phyloP scores from a whole-genome alignment of 2,888 invertebrate species.

The Patella pellucida region DNA sequence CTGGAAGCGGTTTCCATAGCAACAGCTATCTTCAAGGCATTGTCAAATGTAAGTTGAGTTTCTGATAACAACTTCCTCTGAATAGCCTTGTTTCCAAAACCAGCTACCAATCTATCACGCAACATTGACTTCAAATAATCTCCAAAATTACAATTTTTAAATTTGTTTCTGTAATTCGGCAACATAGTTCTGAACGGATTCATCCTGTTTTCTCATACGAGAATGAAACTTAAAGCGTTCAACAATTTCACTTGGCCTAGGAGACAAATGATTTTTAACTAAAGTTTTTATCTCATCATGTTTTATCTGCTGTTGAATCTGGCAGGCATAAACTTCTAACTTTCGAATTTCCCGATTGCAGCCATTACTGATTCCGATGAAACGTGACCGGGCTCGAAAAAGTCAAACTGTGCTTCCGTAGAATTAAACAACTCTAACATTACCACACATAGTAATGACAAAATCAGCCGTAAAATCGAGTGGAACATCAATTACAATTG shows the following conservation, averaged over 20 bases:
- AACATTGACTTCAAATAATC: neutral
- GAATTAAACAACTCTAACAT: no score
- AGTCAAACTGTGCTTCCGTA: no score
- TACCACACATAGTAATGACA: no score
- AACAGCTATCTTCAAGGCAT: no score
- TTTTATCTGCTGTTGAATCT: no score
- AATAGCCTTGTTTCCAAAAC: neutral
- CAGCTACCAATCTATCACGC: neutral
- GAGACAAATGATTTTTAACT: neutral
- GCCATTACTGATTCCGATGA: no score
- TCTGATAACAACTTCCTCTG: neutral
- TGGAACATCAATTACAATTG: no score
- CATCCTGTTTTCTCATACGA: neutral
- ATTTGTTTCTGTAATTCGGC: neutral
- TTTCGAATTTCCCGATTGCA: no score
- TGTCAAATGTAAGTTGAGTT: neutral
- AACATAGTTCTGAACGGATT: constrained; percentile 2
- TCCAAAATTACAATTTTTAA: neutral
- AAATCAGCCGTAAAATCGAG: no score
- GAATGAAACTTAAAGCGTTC: neutral
- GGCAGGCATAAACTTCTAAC: no score
- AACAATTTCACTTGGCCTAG: neutral
- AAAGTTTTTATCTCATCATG: neutral
- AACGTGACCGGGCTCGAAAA: no score
- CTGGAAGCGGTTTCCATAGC: no score